Conservation (phyloP, 2,113 vertebrate genomes). For the Psammodynastes pulverulentus region DNA sequence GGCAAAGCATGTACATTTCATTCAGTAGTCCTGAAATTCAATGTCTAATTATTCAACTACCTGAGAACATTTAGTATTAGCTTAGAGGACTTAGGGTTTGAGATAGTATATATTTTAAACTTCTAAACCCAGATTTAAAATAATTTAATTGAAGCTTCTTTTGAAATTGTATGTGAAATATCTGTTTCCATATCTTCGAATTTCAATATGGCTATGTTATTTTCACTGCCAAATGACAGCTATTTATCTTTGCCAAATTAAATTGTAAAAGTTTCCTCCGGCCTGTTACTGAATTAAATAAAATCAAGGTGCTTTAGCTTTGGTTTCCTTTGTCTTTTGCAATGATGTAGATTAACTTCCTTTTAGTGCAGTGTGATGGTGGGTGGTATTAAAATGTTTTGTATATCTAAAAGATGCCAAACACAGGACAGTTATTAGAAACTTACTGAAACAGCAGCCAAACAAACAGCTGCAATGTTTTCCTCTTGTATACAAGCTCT, state of each 20-base stretch:
- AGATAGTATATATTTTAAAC: background rate
- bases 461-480: background rate
- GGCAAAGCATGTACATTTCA: background rate
- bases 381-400: background rate
- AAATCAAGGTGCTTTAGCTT: background rate
- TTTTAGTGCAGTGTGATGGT: background rate
- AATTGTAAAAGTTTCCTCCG: background rate
- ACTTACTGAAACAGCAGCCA: slow-evolving; percentile 11
- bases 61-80: background rate
- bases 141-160: background rate
- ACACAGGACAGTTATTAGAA: background rate
- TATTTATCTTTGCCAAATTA: background rate
- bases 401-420: background rate
- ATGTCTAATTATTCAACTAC: background rate
- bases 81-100: background rate
- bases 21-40: background rate
- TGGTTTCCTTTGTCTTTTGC: background rate
- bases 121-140: background rate
- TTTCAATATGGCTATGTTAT: background rate
- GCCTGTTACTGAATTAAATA: background rate
- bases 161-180: background rate
- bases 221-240: background rate
- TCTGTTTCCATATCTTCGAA: background rate
- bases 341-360: background rate
- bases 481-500: background rate